Base-by-base conservation (phyloP, 2,888 invertebrate species). In the Caenorhabditis japonica region DNA sequence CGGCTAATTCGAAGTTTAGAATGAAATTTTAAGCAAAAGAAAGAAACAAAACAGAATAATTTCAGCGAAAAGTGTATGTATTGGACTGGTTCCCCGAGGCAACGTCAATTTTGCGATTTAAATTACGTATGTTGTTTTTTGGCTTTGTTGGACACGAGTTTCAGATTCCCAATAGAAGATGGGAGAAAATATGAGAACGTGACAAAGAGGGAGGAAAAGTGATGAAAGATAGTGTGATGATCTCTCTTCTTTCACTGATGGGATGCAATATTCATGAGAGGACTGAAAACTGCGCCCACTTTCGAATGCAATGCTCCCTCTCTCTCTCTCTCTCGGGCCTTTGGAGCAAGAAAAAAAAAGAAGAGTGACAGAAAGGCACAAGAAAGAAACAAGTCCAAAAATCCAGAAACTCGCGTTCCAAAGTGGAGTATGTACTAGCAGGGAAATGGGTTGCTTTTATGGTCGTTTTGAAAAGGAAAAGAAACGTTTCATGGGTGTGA, bases 211-310 rank as follows among this genome's bases (percentile, higher is more conserved):
- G 15, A n/a, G 46, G n/a, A 27, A n/a, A 46, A 41, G 41, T 4
- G 38, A n/a, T 1, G 7, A 23, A 21, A 43, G 21, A 23, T 10
- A 19, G 21, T 3, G 43, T 5, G 23, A 41, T 5, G 19, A 17
- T 17, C 17, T 17, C 33, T 5, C 7, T 33, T 33, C 7, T 8
- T 41, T 51, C 17, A 34, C 55, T 7, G 55, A 49, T 39, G 12
- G 47, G 49, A 68, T 58, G 68, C 58, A 68, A 59, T 58, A 68
- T 58, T 59, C 52, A 68, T 58, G 68, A 68, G 58, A 49, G 64
- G 39, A 39, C 51, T n/a, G n/a, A n/a, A n/a, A n/a, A n/a, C n/a
- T n/a, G n/a, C n/a, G n/a, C n/a, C 52, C 55, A 55, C 56, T 49
- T 49, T 30, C 30, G 10, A 10, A 30, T 5, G 30, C n/a, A n/a